These are phyloP conservation scores for Diarsia brunnea DNA, from an alignment of 2,888 invertebrate genomes.

Conservation along the genomic window DNA sequence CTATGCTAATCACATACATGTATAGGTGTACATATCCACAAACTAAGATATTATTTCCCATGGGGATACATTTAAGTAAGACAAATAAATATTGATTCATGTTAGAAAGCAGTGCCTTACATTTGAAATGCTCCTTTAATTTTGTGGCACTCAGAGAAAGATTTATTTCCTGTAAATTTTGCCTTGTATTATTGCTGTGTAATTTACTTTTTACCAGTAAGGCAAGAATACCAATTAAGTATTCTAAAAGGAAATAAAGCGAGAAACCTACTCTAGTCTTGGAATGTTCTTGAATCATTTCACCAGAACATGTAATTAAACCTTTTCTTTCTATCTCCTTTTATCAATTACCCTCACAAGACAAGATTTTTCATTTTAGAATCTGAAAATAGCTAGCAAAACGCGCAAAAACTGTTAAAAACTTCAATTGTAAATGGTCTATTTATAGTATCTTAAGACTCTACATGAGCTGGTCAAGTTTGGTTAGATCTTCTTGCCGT, in stretches of 20 bases:
- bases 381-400: constrained; percentile 27
- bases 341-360: neutral
- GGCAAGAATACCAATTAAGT: neutral
- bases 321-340: neutral
- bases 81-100: neutral
- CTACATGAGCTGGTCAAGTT: constrained; percentile 58
- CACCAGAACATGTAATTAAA: neutral
- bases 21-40: neutral
- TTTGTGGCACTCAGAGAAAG: constrained; percentile 6
- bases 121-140: neutral
- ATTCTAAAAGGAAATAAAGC: neutral
- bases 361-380: neutral
- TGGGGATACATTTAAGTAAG: neutral
- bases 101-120: neutral
- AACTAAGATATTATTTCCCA: neutral
- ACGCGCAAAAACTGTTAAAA: constrained; percentile 41
- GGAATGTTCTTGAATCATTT: constrained; percentile 16
- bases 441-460: constrained; percentile 63
- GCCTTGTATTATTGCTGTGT: neutral
- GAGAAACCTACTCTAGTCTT: neutral
- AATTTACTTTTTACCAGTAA: constrained; percentile 1
- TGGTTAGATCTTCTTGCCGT: constrained; percentile 64
- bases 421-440: constrained; percentile 52
- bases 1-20: neutral
- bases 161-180: too few species aligned